phyloP scores from a whole-genome alignment of 30 jellyfish, hydroid and myxozoan genomes.

The Turritopsis dohrnii region DNA sequence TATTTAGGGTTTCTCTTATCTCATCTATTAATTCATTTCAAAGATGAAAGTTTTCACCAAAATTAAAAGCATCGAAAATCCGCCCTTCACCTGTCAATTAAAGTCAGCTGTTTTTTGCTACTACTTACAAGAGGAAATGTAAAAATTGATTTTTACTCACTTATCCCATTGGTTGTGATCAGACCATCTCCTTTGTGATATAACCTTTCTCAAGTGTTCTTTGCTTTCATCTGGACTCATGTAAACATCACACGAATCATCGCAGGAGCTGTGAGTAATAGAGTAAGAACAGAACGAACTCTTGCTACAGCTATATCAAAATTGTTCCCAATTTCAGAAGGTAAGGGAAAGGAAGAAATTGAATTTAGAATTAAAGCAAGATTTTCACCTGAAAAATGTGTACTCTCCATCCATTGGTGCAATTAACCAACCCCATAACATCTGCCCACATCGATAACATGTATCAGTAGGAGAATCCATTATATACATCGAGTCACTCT shows the following conservation, averaged over 20 bases:
- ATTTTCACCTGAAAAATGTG: constrained; percentile 57
- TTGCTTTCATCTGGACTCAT: constrained; percentile 98
- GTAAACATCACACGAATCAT: constrained; percentile 92
- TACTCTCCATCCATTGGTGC: constrained; percentile 97
- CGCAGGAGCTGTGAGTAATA: constrained; percentile 70
- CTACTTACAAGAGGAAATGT: no score
- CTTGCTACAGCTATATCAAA: neutral
- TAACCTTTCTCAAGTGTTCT: constrained; percentile 80
- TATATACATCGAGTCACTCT: constrained; percentile 34
- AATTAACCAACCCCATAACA: constrained; percentile 95
- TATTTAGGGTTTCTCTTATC: no score
- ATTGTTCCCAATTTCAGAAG: neutral
- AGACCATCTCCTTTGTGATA: constrained; percentile 95
- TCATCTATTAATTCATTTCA: no score
- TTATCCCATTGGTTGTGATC: constrained; percentile 95
- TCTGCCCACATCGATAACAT: constrained; percentile 83
- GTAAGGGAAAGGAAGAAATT: no score
- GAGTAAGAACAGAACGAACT: neutral
- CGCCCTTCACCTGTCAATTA: no score
- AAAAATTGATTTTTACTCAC: constrained; percentile 35
- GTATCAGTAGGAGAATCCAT: constrained; percentile 80
- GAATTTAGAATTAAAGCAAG: neutral
- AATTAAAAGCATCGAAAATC: no score
- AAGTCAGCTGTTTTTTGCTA: no score
- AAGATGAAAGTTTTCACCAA: no score